These are phyloP conservation scores for Pandion haliaetus DNA, from an alignment of 2,113 vertebrate genomes.

Conservation along the genomic window DNA sequence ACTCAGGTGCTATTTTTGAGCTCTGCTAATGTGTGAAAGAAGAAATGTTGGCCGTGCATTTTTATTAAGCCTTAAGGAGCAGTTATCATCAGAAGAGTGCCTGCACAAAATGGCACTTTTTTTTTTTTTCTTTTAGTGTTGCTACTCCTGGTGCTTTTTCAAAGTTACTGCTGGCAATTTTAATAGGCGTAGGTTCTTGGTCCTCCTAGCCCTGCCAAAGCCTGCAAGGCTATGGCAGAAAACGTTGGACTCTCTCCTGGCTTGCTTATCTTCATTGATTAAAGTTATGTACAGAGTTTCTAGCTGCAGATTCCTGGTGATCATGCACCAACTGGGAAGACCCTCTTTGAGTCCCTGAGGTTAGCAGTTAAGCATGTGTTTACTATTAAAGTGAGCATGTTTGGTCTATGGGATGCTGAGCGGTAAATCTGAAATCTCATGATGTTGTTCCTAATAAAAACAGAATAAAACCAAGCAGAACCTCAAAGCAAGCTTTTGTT, in stretches of 20 bases:
- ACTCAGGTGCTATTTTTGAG: conserved; percentile 22
- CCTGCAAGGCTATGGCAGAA: not conserved
- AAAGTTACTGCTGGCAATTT: not conserved
- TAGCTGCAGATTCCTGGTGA: not conserved
- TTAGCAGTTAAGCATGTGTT: not conserved
- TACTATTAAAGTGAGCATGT: not conserved
- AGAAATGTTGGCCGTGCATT: conserved; percentile 18
- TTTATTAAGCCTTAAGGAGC: conserved; percentile 48
- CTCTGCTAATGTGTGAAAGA: conserved; percentile 19
- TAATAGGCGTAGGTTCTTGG: not conserved
- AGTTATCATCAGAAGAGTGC: conserved; percentile 2
- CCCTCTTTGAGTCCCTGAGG: not conserved
- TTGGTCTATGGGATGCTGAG: not conserved
- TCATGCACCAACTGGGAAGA: not conserved
- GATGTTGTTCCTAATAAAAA: not conserved
- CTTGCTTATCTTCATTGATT: not conserved
- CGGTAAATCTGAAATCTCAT: not conserved
- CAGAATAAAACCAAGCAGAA: not conserved
- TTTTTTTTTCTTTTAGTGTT: not conserved
- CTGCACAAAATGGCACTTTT: not conserved
- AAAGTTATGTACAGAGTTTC: not conserved
- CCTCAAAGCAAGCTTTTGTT: conserved; percentile 12
- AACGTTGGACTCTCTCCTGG: not conserved
- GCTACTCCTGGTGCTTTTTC: not conserved
- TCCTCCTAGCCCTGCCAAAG: not conserved